Evolutionary conservation across 2,888 invertebrate species (phyloP), one percentile per base, ranked within the genome.

Genomic region (Drosophila atripex): DNA sequence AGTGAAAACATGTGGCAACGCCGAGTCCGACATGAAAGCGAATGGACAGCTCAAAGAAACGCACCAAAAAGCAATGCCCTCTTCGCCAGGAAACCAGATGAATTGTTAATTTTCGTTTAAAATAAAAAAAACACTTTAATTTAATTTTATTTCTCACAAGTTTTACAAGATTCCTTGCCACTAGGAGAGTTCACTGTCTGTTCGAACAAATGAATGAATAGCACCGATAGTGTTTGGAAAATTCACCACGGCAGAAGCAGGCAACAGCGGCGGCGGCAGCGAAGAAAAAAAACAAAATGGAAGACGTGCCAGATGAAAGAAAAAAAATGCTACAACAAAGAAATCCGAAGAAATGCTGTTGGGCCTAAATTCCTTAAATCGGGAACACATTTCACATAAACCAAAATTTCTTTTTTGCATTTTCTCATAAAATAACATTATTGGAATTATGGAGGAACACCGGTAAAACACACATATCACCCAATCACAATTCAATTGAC

Each of bases 231-330:
- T 65, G 38, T 46, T 71, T 53, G 79, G 74, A 86, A 83, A 84
- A 88, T 80, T 86, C 88, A 84, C 84, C 88, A 84, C 83, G 61
- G 52, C 68, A 73, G 68, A 58, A 71, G 69, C 58, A 45, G 38
- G 43, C 53, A 51, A 53, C 73, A 45, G 32, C 65, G 66, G 47
- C 59, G 57, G 68, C 80, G 61, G 35, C 35, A 41, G 39, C 39
- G 39, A 65, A 70, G 57, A 71, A 69, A 75, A 85, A 89, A 89
- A 89, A 89, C 90, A 89, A 89, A 90, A 89, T 89, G 89, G 89
- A 89, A 85, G 82, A 73, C 88, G 69, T 76, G 88, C 83, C 79
- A 76, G 82, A 76, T 76, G 76, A 78, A 72, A 86, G 86, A 80
- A 82, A 78, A 72, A 86, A 79, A 80, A 82, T 73, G 78, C 76